Evolutionary conservation across 2,797 vertebrate species (phyloP).

Genomic region (Parambassis ranga): DNA sequence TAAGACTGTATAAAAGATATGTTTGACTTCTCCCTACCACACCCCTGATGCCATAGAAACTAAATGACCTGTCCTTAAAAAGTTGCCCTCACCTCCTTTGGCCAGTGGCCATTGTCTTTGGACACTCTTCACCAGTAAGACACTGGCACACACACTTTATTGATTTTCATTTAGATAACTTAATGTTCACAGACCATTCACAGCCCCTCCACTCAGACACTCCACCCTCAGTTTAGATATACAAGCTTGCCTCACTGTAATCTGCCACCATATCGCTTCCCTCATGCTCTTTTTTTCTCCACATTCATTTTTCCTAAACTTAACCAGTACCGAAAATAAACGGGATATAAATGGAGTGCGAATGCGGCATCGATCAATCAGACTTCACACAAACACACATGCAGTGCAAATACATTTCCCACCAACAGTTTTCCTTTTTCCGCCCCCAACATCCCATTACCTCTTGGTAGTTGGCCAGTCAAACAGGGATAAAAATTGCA

Average conservation of each 20-base stretch:
- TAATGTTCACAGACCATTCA: conserved; percentile 94
- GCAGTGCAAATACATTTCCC: conserved; percentile 79
- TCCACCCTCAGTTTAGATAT: conserved; percentile 82
- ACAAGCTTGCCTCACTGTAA: conserved; percentile 83
- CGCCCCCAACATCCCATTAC: conserved; percentile 88
- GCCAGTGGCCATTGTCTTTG: conserved; percentile 66
- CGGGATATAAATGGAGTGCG: conserved; percentile 94
- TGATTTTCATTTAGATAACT: conserved; percentile 99
- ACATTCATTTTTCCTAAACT: conserved; percentile 95
- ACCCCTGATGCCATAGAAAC: too few relatives aligned
- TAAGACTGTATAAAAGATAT: too few relatives aligned
- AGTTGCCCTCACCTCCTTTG: conserved; percentile 9
- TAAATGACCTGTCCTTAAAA: conserved; percentile 78
- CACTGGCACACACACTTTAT: conserved; percentile 85
- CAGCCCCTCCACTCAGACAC: conserved; percentile 72
- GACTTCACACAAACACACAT: conserved; percentile 78
- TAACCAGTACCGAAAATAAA: conserved; percentile 92
- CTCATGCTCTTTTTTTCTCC: conserved; percentile 83
- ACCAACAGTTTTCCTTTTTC: conserved; percentile 81
- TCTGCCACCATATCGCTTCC: conserved; percentile 92
- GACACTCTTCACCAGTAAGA: conserved; percentile 82
- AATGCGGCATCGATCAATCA: conserved; percentile 85
- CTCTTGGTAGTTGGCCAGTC: conserved; percentile 84
- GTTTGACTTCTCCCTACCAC: too few relatives aligned
- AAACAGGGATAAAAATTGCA: conserved; percentile 98